A percentile compares a stretch with the other conserved stretches of the same genome.
phyloP scores from a whole-genome alignment of 2,888 invertebrate species.

The Chaitophorus viminalis region DNA sequence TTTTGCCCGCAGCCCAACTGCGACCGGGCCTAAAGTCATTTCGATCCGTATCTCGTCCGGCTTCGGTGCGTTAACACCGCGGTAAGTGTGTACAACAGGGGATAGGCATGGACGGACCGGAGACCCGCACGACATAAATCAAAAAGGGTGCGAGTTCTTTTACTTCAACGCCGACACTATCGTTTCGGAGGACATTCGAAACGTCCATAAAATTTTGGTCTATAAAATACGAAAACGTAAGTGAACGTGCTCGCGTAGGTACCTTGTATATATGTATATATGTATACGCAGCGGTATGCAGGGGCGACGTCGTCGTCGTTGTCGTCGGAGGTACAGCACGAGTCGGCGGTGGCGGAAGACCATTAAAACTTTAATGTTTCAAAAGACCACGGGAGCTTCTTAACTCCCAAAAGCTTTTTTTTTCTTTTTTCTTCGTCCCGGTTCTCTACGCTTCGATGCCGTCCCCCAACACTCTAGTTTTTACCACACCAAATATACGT shows the following conservation, averaged over 20 bases:
- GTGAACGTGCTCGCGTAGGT: background rate
- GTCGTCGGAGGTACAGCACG: no score
- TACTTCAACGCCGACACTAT: background rate
- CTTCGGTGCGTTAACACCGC: no score
- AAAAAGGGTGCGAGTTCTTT: background rate
- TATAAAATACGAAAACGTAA: constrained; percentile 2
- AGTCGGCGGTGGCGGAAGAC: constrained; percentile 12
- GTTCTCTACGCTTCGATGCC: background rate
- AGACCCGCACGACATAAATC: background rate
- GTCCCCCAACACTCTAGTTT: background rate
- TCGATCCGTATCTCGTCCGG: background rate
- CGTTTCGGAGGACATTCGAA: background rate
- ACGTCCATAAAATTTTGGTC: background rate
- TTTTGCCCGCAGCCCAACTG: no score
- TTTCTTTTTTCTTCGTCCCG: background rate
- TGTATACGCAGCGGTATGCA: no score
- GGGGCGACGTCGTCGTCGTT: no score
- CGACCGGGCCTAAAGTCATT: background rate
- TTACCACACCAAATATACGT: background rate
- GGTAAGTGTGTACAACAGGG: no score
- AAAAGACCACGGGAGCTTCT: constrained; percentile 49
- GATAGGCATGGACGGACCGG: no score
- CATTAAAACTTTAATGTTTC: constrained; percentile 58
- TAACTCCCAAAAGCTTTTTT: constrained; percentile 57
- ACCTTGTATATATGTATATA: background rate